Conservation (phyloP, 2,888 invertebrate genomes). For the Polymixis flavicincta region DNA sequence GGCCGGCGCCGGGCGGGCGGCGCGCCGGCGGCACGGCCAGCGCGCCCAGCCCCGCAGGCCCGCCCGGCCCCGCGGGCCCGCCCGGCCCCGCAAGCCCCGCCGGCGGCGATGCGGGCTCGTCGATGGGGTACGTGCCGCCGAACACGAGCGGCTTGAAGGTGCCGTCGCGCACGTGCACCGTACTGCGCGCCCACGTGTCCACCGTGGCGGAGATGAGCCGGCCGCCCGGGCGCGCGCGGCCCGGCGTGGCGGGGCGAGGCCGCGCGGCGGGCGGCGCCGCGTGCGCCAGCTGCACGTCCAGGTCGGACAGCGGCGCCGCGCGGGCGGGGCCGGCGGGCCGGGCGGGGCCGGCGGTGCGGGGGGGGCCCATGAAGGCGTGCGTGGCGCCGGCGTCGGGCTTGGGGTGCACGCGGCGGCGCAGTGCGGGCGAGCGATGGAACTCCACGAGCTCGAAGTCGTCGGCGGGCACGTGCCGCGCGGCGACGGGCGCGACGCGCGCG, state of each 20-base stretch:
- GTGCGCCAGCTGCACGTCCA: conserved; percentile 76
- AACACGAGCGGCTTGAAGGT: conserved; percentile 93
- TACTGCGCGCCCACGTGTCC: conserved; percentile 91
- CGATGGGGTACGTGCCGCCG: conserved; percentile 97
- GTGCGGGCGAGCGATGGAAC: conserved; percentile 54
- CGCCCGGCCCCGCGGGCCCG: not conserved
- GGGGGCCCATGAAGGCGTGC: conserved; percentile 44
- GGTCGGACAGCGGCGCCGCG: conserved; percentile 71
- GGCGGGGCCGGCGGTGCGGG: conserved; percentile 31
- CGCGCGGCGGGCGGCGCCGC: conserved; percentile 28
- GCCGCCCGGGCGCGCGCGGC: conserved; percentile 77
- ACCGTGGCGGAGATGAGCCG: conserved; percentile 91
- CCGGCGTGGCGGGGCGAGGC: conserved; percentile 42
- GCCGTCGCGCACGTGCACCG: conserved; percentile 73
- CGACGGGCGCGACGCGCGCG: conserved; percentile 20
- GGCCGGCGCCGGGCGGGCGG: conserved; percentile 61
- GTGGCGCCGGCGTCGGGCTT: conserved; percentile 24
- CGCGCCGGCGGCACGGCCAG: conserved; percentile 30
- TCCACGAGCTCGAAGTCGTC: conserved; percentile 60
- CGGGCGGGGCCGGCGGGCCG: conserved; percentile 79
- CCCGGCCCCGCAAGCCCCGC: conserved; percentile 23
- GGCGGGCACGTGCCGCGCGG: conserved; percentile 67
- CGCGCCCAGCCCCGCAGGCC: conserved; percentile 5
- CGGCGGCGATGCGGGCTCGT: conserved; percentile 90
- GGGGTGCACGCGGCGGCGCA: conserved; percentile 68